Base-by-base conservation (phyloP, 2,888 invertebrate genomes). In the Hoplodrina blanda region DNA sequence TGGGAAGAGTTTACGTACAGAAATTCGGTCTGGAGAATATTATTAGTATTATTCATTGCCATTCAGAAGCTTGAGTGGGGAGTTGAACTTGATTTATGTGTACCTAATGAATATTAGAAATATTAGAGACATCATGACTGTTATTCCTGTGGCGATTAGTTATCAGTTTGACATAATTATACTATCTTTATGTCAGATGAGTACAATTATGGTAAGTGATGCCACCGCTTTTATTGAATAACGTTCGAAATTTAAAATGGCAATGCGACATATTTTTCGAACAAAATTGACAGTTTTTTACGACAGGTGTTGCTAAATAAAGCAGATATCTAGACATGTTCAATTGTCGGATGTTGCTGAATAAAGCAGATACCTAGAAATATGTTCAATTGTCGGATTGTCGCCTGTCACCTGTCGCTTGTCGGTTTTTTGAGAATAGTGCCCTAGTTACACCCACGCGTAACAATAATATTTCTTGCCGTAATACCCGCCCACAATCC, bases 401-500 rank as follows among this genome's bases (percentile, higher is more conserved):
- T 46, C 46, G 17, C 17, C 46, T 46, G 46, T 46, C 46, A 17
- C 46, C 6, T 46, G 46, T 46, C 46, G 46, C 46, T 17, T 17
- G 46, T 46, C 46, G 17, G 46, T 46, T 46, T 46, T 46, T 17
- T 17, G 17, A 17, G 46, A 46, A 46, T 46, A 46, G 46, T 17
- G 5, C 46, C 46, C 10, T 50, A 13, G 41, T 64, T 19, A 41
- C 11, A 30, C 11, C 15, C 33, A 30, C 17, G 17, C 17, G 3
- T 0, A 44, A 55, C 6, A 4, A 57, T 44, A 8, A 49, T 67
- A 5, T 25, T 19, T 50, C n/a, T 64, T 1, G 0, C 7, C 15
- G 1, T 61, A 78, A 70, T 19, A 66, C 55, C 66, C 64, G 65
- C 63, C 53, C 62, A 49, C n/a, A 55, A 46, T 52, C 37, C 53